These are phyloP conservation scores for Aythya baeri DNA, from an alignment of 2,113 vertebrate species.

Conservation along the genomic window DNA sequence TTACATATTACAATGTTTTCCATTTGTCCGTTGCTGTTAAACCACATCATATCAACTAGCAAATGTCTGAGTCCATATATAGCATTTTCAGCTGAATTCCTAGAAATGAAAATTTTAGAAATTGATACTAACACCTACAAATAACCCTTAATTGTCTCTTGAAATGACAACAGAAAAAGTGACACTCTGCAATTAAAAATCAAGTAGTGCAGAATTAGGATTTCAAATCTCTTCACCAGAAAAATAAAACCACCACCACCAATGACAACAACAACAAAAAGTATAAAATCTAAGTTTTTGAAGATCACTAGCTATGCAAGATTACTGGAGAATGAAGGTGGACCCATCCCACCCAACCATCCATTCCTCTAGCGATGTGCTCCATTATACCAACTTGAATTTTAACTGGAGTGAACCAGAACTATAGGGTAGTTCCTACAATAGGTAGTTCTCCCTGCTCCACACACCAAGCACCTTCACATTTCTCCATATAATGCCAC, in stretches of 20 bases:
- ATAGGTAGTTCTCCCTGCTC: neutral
- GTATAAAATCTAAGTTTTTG: neutral
- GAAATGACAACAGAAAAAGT: neutral
- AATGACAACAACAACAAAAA: no score
- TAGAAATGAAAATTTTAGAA: neutral
- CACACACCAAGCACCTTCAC: neutral
- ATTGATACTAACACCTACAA: neutral
- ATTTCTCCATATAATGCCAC: accelerated
- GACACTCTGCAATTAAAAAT: neutral
- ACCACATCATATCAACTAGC: neutral
- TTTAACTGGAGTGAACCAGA: neutral
- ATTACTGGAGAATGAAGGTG: accelerated
- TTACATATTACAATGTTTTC: neutral
- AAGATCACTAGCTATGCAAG: neutral
- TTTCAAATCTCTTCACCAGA: neutral
- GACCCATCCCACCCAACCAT: neutral
- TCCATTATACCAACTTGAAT: accelerated
- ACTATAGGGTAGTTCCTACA: no score
- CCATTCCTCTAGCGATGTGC: accelerated
- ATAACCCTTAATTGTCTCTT: neutral
- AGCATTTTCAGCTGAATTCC: neutral
- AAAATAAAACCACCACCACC: neutral
- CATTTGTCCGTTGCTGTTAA: neutral
- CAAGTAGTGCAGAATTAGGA: neutral
- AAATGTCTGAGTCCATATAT: accelerated